phyloP scores from a whole-genome alignment of 2,113 vertebrate species.

The Xerus inauris region DNA sequence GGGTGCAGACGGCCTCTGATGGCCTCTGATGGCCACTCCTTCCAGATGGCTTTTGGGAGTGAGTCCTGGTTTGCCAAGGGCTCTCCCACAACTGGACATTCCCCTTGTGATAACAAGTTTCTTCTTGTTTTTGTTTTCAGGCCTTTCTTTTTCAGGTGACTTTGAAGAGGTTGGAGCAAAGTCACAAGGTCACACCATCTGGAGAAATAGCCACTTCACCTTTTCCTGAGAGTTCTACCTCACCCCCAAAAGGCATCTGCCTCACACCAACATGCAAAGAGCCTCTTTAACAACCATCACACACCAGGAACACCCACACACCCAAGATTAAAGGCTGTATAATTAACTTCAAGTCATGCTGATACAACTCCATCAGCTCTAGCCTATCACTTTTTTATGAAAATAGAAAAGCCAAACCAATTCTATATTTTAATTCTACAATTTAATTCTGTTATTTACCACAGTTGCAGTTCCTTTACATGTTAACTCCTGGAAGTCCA shows the following conservation, averaged over 20 bases:
- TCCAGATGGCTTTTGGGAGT: accelerated
- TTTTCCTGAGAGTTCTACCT: not conserved
- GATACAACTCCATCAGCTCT: not conserved
- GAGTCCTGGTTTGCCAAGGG: not conserved
- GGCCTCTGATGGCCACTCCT: not conserved
- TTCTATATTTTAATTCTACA: too few relatives aligned
- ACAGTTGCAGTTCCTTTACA: not conserved
- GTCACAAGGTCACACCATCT: not conserved
- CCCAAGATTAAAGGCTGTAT: not conserved
- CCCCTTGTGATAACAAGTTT: not conserved
- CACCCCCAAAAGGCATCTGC: not conserved
- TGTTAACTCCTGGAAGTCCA: not conserved
- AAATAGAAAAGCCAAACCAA: not conserved
- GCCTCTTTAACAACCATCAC: not conserved
- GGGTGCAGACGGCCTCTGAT: not conserved
- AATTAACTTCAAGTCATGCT: not conserved
- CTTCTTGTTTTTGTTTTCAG: not conserved
- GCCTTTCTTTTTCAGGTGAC: not conserved
- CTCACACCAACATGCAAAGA: not conserved
- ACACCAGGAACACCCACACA: not conserved
- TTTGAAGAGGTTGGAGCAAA: not conserved
- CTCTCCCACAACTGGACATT: not conserved
- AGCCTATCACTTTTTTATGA: not conserved
- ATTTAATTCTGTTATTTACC: not conserved
- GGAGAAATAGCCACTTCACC: not conserved